Evolutionary conservation across 1,140 invertebrate species (phyloP), one percentile per base, ranked within the genome.

Genomic region (Drosophila carrolli): DNA sequence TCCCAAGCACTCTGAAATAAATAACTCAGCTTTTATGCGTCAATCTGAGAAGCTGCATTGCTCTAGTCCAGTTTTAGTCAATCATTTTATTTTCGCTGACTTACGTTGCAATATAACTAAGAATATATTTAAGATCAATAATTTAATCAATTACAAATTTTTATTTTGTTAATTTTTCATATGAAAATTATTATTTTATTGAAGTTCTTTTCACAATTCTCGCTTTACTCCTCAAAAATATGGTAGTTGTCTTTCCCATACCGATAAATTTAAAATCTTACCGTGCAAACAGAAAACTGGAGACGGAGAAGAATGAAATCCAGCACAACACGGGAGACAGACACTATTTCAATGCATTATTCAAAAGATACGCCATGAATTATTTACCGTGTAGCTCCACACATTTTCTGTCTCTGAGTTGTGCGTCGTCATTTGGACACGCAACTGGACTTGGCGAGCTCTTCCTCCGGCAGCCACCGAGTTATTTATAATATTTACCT

Each of bases 351-450:
- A 62, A 66, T 68, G 61, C 48, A 55, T 70, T 68, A 70, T 70
- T 70, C 35, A 68, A 41, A 8, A 29, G 11, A 16, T 23, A 14
- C 23, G 38, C 19, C 14, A 35, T 38, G 11, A 66, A 66, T 32
- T 55, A 48, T 29, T 37, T 13, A 10, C 7, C 38, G 32, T n/a
- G 2, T 11, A 38, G 51, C 29, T 8, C 41, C 35, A 32, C 37
- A 47, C 47, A 60, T 44, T 60, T 44, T 63, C 37, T 50, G 41
- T 27, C 41, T 35, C n/a, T 44, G 40, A 67, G 44, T 66, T 60
- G 35, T 68, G 65, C 66, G 66, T 72, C 56, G 71, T 48, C 40
- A 61, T 72, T 60, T 54, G 71, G 71, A 47, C 71, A 61, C 67
- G 67, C 67, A 54, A 74, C 47, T 61, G 47, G 47, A 60, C 46